Percentiles rank a stretch among this genome's conserved stretches.
Conservation (phyloP, 1,140 invertebrate genomes). For the Tribolium madens region DNA sequence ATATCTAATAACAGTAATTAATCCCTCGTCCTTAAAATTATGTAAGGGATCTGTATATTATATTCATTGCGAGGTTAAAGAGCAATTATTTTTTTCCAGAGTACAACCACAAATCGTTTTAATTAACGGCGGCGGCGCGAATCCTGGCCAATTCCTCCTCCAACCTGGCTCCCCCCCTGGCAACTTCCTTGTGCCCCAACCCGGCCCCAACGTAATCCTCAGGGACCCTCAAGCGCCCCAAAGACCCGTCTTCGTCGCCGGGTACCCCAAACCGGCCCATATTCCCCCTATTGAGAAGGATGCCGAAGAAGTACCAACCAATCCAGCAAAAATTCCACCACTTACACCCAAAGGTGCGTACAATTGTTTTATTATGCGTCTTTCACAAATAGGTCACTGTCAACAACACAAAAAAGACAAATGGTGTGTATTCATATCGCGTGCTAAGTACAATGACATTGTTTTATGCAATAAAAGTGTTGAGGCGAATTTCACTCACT, state of each 20-base stretch:
- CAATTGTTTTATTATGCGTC: neutral
- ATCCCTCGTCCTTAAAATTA: neutral
- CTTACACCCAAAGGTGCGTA: constrained; percentile 45
- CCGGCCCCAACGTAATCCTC: constrained; percentile 55
- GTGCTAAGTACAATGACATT: constrained; percentile 37
- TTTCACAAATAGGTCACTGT: constrained; percentile 37
- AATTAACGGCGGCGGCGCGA: constrained; percentile 54
- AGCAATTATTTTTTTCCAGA: constrained; percentile 48
- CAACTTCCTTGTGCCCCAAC: constrained; percentile 62
- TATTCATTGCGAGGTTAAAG: neutral
- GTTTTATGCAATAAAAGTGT: constrained; percentile 41
- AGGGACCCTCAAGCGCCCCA: constrained; percentile 52
- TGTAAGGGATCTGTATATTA: neutral
- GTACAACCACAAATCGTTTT: constrained; percentile 60
- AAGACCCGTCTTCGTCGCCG: constrained; percentile 53
- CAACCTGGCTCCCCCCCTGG: constrained; percentile 61
- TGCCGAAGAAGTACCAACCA: constrained; percentile 63
- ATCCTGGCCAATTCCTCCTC: constrained; percentile 61
- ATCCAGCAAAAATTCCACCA: constrained; percentile 56
- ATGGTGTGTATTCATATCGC: constrained; percentile 30
- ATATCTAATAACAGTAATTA: neutral
- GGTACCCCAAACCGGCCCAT: constrained; percentile 60
- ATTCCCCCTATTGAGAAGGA: constrained; percentile 64
- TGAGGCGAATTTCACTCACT: constrained; percentile 9
- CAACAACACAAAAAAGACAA: constrained; percentile 20